Base-by-base conservation (phyloP, 2,888 invertebrate genomes). In the Drosophila neonasuta region DNA sequence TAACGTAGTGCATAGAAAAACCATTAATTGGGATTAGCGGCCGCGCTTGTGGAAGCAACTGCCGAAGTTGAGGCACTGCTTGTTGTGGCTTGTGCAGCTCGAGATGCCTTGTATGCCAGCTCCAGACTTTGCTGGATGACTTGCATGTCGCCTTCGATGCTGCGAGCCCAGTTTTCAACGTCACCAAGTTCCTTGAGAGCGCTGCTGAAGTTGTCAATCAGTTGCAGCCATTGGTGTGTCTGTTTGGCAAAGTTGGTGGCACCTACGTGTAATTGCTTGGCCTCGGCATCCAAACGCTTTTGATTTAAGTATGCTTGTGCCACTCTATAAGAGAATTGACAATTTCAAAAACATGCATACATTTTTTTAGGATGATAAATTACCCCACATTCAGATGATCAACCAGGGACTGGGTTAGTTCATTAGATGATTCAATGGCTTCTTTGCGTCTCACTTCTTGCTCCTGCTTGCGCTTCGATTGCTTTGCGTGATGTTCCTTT, bases 221-320 rank as follows among this genome's bases (percentile, higher is more conserved):
- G 92, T 71, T 95, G 95, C n/a, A 99, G 92, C 99, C 99, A 99
- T 85, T 98, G 98, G 76, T 97, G 96, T 0, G 99, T 98, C 91
- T 99, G 99, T 91, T 98, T 98, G 0, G 97, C 95, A 92, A 99
- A 98, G 89, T 97, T 97, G 5, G 96, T 95, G 6, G 99, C 97
- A 87, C 98, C 98, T 69, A 95, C 94, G 87, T 99, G 98, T 52
- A 99, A 92, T 75, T 97, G 95, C 90, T 99, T 99, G 0, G 99
- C 98, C 92, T 99, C 99, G 2, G 97, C 96, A 91, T 99, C 99
- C 58, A 99, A 92, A 87, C 98, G 95, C 90, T 99, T 99, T 91
- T 99, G 99, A 91, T 99, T 99, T 45, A 99, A 92, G 90, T 99
- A 99, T 0, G 99, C 99, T 92, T 99, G 98, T 0, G 99, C 98